Conservation (phyloP, 1,140 invertebrate species). For the Neodiprion lecontei region DNA sequence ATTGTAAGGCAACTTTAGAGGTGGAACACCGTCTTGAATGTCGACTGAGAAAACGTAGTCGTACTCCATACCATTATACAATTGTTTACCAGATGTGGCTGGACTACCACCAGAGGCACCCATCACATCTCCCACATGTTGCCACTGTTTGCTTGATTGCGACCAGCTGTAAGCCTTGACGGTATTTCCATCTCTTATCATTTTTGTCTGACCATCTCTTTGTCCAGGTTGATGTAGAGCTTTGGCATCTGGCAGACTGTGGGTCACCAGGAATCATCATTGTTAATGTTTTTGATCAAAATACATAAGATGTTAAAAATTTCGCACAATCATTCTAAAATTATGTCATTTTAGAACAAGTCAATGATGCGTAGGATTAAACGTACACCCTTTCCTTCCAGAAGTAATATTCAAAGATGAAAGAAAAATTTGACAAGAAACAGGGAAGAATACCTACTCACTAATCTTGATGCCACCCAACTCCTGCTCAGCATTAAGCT, state of each 20-base stretch:
- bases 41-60: conserved; percentile 96
- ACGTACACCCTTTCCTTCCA: not conserved
- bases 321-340: conserved; percentile 14
- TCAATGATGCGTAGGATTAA: not conserved
- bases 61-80: conserved; percentile 89
- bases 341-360: not conserved
- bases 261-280: conserved; percentile 9
- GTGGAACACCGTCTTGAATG: conserved; percentile 86
- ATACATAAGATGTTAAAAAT: not conserved
- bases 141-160: conserved; percentile 75
- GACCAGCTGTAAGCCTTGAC: conserved; percentile 86
- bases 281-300: conserved; percentile 19
- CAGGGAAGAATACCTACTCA: conserved; percentile 65
- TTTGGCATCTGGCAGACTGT: conserved; percentile 77
- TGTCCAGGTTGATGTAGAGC: conserved; percentile 79
- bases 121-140: conserved; percentile 88
- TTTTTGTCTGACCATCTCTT: conserved; percentile 85
- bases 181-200: conserved; percentile 77
- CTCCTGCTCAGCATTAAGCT: conserved; percentile 68
- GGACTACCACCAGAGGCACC: conserved; percentile 75
- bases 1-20: conserved; percentile 93
- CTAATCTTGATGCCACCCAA: conserved; percentile 85
- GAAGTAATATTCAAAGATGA: conserved; percentile 10
- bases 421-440: not conserved
- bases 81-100: conserved; percentile 72